Evolutionary conservation across 1,140 invertebrate genomes (phyloP).

Genomic region (Calliphora vicina): DNA sequence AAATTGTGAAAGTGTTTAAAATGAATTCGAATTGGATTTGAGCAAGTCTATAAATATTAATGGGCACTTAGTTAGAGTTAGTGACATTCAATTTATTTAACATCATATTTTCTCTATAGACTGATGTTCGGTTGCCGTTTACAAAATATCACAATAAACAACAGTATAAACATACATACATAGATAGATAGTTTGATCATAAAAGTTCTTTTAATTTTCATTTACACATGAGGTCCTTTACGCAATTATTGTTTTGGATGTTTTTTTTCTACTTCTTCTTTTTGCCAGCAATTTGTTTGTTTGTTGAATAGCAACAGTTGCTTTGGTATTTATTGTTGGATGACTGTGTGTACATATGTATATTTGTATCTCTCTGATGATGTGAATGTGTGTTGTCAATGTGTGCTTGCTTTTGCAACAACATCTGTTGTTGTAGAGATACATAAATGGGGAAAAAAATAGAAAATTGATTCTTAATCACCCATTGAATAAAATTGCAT

Average conservation of each 20-base stretch:
- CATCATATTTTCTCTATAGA: too few relatives aligned
- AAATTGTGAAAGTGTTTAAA: too few relatives aligned
- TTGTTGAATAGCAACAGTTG: not conserved
- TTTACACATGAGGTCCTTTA: not conserved
- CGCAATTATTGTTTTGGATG: not conserved
- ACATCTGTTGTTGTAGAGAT: not conserved
- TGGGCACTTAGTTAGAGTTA: too few relatives aligned
- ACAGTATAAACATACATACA: too few relatives aligned
- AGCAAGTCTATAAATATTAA: too few relatives aligned
- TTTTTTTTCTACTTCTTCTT: not conserved
- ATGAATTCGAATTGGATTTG: too few relatives aligned
- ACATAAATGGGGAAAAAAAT: not conserved
- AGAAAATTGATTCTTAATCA: slow-evolving; percentile 32
- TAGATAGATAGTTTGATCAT: not conserved
- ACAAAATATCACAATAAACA: not conserved
- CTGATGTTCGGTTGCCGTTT: too few relatives aligned
- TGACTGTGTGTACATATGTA: not conserved
- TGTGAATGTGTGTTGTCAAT: not conserved
- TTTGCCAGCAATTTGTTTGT: not conserved
- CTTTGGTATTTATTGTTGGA: not conserved
- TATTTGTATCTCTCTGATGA: not conserved
- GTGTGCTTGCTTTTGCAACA: not conserved
- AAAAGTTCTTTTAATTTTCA: not conserved
- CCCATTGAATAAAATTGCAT: slow-evolving; percentile 28
- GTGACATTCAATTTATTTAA: too few relatives aligned